Evolutionary conservation across 92 coral and sea anemone species (phyloP).

Genomic region (Parazoanthus darwini): DNA sequence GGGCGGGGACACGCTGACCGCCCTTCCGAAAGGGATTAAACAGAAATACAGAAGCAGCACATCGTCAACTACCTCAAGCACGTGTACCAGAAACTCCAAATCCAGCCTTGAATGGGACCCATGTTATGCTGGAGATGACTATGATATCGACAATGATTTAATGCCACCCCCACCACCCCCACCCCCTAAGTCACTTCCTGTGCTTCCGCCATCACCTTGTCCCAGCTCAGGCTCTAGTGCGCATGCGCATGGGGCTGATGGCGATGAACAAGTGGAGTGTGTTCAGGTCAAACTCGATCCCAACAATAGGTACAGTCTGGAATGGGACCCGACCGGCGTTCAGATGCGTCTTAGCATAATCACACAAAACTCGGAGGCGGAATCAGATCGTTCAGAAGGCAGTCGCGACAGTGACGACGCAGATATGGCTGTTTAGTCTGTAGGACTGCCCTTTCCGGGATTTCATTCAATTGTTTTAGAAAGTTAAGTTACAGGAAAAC

Average conservation of each 20-base stretch:
- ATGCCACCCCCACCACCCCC: conserved; percentile 96
- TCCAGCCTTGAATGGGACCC: conserved; percentile 98
- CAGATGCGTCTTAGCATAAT: conserved; percentile 93
- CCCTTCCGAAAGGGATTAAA: conserved; percentile 81
- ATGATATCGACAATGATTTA: conserved; percentile 75
- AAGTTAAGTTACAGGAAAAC: neutral
- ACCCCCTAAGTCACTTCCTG: conserved; percentile 55
- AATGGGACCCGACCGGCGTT: conserved; percentile 99
- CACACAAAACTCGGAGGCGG: conserved; percentile 83
- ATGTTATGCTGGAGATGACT: conserved; percentile 69
- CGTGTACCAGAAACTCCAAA: conserved; percentile 62
- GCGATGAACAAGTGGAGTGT: conserved; percentile 68
- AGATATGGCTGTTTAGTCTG: conserved; percentile 10
- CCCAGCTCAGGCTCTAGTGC: conserved; percentile 51
- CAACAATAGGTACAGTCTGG: conserved; percentile 89
- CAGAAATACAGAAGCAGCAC: conserved; percentile 77
- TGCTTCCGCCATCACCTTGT: conserved; percentile 67
- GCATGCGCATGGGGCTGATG: conserved; percentile 42
- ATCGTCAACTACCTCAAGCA: conserved; percentile 70
- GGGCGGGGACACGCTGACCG: conserved; percentile 88
- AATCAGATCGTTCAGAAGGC: conserved; percentile 32
- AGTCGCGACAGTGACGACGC: conserved; percentile 36
- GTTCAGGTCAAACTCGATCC: conserved; percentile 72
- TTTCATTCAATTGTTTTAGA: neutral
- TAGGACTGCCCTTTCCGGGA: neutral